Evolutionary conservation across 2,113 vertebrate genomes (phyloP).

Genomic region (Chaenogobius annularis): DNA sequence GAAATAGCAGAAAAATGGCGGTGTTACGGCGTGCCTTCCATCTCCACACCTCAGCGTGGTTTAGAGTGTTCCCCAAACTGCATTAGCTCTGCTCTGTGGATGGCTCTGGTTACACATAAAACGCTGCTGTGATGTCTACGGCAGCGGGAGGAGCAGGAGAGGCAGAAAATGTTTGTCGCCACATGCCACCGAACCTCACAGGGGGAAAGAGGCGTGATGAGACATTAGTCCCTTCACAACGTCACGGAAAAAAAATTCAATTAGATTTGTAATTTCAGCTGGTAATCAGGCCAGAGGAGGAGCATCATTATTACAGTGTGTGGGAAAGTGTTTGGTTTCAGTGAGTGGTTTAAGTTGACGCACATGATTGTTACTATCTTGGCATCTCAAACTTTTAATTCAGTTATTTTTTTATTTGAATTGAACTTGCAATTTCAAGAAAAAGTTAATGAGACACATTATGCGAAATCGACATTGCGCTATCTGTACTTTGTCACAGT

Average conservation of each 20-base stretch:
- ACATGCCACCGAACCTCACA: conserved; percentile 24
- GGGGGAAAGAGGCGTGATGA: conserved; percentile 29
- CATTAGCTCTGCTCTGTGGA: background rate
- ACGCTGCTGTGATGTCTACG: conserved; percentile 22
- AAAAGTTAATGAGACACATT: background rate
- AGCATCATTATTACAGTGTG: conserved; percentile 50
- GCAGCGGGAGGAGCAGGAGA: conserved; percentile 2
- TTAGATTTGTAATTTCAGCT: conserved; percentile 64
- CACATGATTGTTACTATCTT: no score
- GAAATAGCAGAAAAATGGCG: background rate
- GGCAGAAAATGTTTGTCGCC: conserved; percentile 39
- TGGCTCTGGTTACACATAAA: conserved; percentile 20
- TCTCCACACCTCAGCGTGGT: background rate
- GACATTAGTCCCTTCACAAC: conserved; percentile 39
- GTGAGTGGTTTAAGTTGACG: no score
- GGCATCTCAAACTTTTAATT: background rate
- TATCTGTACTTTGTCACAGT: no score
- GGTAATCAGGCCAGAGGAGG: conserved; percentile 50
- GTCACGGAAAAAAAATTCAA: conserved; percentile 58
- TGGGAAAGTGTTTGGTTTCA: background rate
- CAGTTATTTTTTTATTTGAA: background rate
- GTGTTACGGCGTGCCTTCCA: background rate
- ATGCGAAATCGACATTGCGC: background rate
- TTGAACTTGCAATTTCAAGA: background rate
- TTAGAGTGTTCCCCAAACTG: conserved; percentile 5